Evolutionary conservation across 2,113 vertebrate species (phyloP), one percentile per base, ranked within the genome.

Genomic region (Hippotragus niger): DNA sequence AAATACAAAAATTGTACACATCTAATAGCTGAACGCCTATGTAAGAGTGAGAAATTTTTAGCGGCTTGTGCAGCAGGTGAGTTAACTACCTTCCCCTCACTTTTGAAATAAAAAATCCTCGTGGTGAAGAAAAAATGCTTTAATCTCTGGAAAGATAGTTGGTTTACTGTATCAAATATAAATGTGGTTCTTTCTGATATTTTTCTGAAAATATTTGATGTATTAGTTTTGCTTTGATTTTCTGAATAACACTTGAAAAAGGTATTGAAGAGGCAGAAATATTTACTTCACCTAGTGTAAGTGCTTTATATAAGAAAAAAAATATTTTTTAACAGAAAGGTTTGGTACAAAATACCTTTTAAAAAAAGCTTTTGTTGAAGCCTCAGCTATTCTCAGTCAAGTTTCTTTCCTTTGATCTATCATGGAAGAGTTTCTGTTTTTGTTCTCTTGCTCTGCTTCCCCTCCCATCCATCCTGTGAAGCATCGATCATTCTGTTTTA

Each of bases 41-140:
- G 99, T 98, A 98, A 98, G 94, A 99, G 99, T 97, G 99, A 99
- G 98, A 99, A 99, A 97, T 99, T 99, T 98, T 98, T 99, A 97
- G 99, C 99, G 91, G 99, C 99, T 53, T 99, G 99, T 98, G 99
- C 99, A 96, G 99, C 99, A 99, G 99, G 99, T 99, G 55, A 99
- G 99, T 99, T 91, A 89, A 91, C 3, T 87, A 76, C 33, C 67
- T n/a, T 93, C 31, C 58, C 2, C 40, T 13, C 25, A 71, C 29
- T 50, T 45, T 92, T 97, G 2, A 88, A 43, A 45, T 40, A 91
- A 82, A 40, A 50, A 55, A 53, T 21, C n/a, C 8, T 71, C 3
- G n/a, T 36, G 1, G 88, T 45, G 93, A 43, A 45, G 92, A 94
- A 90, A 7, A 84, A 91, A 47, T 33, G 1, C 14, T 67, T 87